Evolutionary conservation across 2,888 invertebrate species (phyloP).

Genomic region (Yponomeuta sedellus): DNA sequence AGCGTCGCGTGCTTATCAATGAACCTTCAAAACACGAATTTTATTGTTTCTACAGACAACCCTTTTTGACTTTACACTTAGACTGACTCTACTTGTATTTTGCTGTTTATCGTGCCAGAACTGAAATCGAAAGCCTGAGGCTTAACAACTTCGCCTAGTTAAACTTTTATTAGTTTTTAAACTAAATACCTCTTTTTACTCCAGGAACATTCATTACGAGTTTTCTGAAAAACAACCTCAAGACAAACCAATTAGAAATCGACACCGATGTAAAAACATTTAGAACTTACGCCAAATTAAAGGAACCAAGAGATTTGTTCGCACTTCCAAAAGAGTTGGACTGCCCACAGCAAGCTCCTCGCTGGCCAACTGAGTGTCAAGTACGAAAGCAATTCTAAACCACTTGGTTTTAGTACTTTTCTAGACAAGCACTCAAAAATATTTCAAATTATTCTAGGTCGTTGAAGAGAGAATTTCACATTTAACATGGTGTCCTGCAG

Average conservation of each 20-base stretch:
- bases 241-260: constrained; percentile 82
- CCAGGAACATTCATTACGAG: constrained; percentile 79
- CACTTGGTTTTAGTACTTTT: too few species aligned
- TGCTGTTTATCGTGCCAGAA: constrained; percentile 9
- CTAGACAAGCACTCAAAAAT: too few species aligned
- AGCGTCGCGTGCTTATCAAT: constrained; percentile 32
- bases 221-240: constrained; percentile 78
- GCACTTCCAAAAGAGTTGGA: constrained; percentile 82
- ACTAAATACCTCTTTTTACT: constrained; percentile 15
- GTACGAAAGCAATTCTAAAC: constrained; percentile 50
- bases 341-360: constrained; percentile 85
- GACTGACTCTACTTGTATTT: constrained; percentile 19
- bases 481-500: constrained; percentile 81
- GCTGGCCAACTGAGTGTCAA: constrained; percentile 94
- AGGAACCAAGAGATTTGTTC: constrained; percentile 83
- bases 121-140: background rate
- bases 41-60: background rate
- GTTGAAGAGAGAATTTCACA: constrained; percentile 88
- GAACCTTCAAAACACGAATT: constrained; percentile 29
- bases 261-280: constrained; percentile 81
- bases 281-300: constrained; percentile 79
- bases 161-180: background rate
- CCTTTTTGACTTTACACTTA: constrained; percentile 22
- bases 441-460: constrained; percentile 74
- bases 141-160: background rate